Conservation (phyloP, 1,140 invertebrate species). For the Drosophila ficusphila region DNA sequence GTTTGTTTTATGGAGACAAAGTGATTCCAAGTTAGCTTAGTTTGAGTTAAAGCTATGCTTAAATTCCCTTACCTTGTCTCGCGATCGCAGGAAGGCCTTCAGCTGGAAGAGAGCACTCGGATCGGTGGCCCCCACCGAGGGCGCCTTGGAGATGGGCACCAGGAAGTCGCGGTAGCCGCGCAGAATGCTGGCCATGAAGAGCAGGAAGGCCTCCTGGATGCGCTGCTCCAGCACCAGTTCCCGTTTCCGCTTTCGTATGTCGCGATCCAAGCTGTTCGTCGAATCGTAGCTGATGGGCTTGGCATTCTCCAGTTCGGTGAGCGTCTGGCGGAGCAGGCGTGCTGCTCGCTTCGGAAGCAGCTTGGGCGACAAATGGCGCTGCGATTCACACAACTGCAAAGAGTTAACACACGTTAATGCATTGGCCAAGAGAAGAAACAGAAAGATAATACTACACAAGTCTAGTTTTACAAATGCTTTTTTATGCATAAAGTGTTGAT, state of each 20-base stretch:
- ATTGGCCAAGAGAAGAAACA: too few relatives aligned
- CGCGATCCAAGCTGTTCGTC: slow-evolving; percentile 86
- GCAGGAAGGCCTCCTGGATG: slow-evolving; percentile 98
- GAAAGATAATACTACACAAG: too few relatives aligned
- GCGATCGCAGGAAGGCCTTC: slow-evolving; percentile 89
- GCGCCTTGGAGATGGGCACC: slow-evolving; percentile 97
- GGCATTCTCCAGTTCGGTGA: slow-evolving; percentile 88
- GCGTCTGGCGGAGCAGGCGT: slow-evolving; percentile 89
- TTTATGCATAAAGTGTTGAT: too few relatives aligned
- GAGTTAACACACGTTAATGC: too few relatives aligned
- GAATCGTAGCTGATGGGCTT: slow-evolving; percentile 85
- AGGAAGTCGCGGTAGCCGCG: slow-evolving; percentile 96
- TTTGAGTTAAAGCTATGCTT: too few relatives aligned
- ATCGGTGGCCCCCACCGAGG: slow-evolving; percentile 96
- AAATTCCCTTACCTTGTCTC: slow-evolving; percentile 87
- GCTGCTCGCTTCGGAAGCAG: slow-evolving; percentile 95
- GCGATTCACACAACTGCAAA: slow-evolving; percentile 93
- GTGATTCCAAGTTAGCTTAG: too few relatives aligned
- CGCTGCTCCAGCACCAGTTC: slow-evolving; percentile 93
- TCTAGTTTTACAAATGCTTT: too few relatives aligned
- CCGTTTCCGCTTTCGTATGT: slow-evolving; percentile 86
- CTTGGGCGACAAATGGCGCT: slow-evolving; percentile 92
- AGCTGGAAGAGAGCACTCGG: slow-evolving; percentile 97
- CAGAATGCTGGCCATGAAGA: slow-evolving; percentile 97
- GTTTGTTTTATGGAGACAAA: neutral